These are phyloP conservation scores for Vanessa cardui DNA, from an alignment of 2,888 invertebrate species.

Conservation along the genomic window DNA sequence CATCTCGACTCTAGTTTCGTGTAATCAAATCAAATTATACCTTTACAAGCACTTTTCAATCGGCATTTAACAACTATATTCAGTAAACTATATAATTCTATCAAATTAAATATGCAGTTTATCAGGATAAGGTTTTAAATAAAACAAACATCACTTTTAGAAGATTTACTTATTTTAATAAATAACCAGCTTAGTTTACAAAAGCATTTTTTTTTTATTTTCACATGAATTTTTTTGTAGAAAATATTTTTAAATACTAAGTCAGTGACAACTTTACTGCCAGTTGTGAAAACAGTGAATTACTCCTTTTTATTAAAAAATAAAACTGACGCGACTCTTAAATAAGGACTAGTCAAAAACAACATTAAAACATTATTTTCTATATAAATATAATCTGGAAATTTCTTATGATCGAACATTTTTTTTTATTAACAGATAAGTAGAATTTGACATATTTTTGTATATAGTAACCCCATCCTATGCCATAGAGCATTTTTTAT, in stretches of 20 bases:
- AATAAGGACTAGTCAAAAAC: constrained; percentile 63
- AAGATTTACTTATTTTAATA: constrained; percentile 79
- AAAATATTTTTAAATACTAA: constrained; percentile 34
- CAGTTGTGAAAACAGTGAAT: constrained; percentile 32
- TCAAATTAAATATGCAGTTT: no score
- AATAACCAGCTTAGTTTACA: constrained; percentile 79
- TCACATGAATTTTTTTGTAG: constrained; percentile 39
- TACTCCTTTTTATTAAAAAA: constrained; percentile 37
- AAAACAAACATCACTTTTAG: constrained; percentile 61
- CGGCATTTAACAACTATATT: no score
- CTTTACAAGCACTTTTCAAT: no score
- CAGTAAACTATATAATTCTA: no score
- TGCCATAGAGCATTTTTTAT: neutral
- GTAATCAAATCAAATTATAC: no score
- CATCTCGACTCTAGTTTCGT: no score
- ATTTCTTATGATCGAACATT: neutral
- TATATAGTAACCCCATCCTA: constrained; percentile 4
- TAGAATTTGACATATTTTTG: constrained; percentile 11
- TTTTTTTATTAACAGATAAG: neutral
- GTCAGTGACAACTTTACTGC: constrained; percentile 31
- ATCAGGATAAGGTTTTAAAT: constrained; percentile 42
- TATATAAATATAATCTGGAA: constrained; percentile 24
- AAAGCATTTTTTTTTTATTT: constrained; percentile 67
- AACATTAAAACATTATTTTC: constrained; percentile 46
- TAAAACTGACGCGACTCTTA: constrained; percentile 46